Evolutionary conservation across 2,113 vertebrate genomes (phyloP).

Genomic region (Calyptommatus sinebrachiatus): DNA sequence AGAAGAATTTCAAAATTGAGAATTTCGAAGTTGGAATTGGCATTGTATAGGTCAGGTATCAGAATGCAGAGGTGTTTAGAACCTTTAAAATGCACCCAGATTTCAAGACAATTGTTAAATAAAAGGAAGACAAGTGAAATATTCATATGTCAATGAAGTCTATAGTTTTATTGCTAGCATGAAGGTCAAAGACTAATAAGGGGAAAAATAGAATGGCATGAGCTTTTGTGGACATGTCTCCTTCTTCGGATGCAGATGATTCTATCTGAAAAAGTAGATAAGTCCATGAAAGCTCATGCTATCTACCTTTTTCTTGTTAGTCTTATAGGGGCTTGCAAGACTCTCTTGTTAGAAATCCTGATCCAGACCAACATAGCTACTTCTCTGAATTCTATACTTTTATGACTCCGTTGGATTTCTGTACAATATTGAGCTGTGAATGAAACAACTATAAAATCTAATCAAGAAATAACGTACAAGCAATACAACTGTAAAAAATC

Average conservation of each 20-base stretch:
- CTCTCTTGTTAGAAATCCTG: no score
- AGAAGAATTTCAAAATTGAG: no score
- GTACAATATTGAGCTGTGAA: slow-evolving; percentile 31
- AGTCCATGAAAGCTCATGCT: no score
- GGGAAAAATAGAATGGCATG: no score
- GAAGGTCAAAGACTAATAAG: no score
- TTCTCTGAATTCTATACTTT: neutral
- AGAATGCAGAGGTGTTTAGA: neutral
- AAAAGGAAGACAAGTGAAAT: neutral
- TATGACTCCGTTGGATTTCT: slow-evolving; percentile 7
- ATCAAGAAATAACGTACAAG: neutral
- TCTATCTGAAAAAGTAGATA: no score
- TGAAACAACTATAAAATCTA: slow-evolving; percentile 27
- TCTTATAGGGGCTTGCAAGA: no score
- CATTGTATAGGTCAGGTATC: neutral
- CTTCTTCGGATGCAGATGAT: no score
- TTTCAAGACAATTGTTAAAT: neutral
- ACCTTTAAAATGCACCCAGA: neutral
- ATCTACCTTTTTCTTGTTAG: no score
- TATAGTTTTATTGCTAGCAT: neutral
- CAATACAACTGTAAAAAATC: slow-evolving; percentile 30
- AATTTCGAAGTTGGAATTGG: no score
- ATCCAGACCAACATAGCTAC: no score
- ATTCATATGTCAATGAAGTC: slow-evolving; percentile 5
- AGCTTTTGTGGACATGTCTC: no score